Percentiles rank a stretch among this genome's conserved stretches.
phyloP scores from a whole-genome alignment of 1,140 invertebrate species.

The Leucophenga varia region DNA sequence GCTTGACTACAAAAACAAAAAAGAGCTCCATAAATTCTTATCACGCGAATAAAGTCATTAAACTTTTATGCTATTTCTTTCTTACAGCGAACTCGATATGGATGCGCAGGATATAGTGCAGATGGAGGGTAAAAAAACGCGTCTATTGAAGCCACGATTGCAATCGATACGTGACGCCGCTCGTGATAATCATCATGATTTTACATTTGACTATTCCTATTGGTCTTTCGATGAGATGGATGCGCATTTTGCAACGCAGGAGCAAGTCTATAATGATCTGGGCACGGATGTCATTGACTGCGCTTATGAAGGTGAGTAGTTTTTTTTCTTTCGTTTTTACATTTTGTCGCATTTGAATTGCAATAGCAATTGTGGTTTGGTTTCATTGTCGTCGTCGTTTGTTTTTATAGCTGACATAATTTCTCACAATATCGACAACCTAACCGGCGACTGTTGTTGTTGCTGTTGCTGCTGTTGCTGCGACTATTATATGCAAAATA shows the following conservation, averaged over 20 bases:
- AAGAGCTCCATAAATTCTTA: too few relatives aligned
- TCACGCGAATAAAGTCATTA: too few relatives aligned
- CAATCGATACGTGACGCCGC: constrained; percentile 58
- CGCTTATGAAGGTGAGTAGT: constrained; percentile 77
- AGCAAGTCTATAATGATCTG: constrained; percentile 83
- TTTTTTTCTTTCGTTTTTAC: too few relatives aligned
- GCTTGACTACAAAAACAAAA: too few relatives aligned
- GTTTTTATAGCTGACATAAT: too few relatives aligned
- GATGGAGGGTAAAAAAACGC: constrained; percentile 85
- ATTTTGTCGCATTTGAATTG: too few relatives aligned
- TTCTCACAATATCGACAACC: too few relatives aligned
- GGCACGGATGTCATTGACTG: constrained; percentile 89
- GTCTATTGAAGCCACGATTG: constrained; percentile 74
- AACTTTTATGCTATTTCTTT: constrained; percentile 8
- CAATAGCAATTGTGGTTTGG: too few relatives aligned
- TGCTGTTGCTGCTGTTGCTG: too few relatives aligned
- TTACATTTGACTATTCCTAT: constrained; percentile 92
- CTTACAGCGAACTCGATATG: constrained; percentile 76
- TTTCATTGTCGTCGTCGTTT: too few relatives aligned
- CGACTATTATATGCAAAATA: too few relatives aligned
- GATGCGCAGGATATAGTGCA: constrained; percentile 80
- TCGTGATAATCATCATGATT: constrained; percentile 78
- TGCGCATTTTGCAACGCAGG: constrained; percentile 73
- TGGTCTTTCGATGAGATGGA: constrained; percentile 79
- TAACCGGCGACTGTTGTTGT: too few relatives aligned